Evolutionary conservation across 2,113 vertebrate species (phyloP), one percentile per base, ranked within the genome.

Genomic region (Malaclemys terrapin): DNA sequence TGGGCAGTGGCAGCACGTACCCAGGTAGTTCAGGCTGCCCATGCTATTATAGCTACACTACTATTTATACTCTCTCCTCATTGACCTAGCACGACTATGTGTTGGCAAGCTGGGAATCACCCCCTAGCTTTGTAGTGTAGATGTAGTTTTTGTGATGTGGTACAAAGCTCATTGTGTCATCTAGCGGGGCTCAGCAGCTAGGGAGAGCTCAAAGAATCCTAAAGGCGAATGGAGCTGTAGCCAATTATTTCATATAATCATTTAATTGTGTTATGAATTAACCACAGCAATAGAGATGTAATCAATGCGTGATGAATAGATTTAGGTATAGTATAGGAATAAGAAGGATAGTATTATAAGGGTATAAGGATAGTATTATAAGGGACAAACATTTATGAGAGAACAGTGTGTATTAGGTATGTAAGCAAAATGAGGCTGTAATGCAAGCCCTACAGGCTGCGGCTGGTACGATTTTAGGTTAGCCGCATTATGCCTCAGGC

Each of bases 121-220:
- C 29, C 13, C 59, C 13, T 62, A 35, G 29, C n/a, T 38, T 20
- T 62, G 20, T 38, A 42, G 35, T 75, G 8, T 22, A 75, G n/a
- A 75, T 19, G 5, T 62, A 24, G 69, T 42, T n/a, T 38, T 38
- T 22, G n/a, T 22, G 19, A n/a, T 72, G 59, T 62, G 29, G 6
- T 31, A 62, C 29, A 20, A n/a, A 10, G 56, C 17, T 59, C 56
- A 29, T 38, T 0, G 0, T 24, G 11, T 53, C 42, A 88, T 3
- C 16, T 5, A 38, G 56, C 45, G 50, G 85, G 29, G 3, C 53
- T 11, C 89, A 69, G 8, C 65, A 1, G 0, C 62, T 49, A 35
- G 69, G 79, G 49, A 90, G 65, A 90, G 31, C 49, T 3, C 80
- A 87, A 16, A 13, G 53, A 22, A 89, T 62, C 29, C 59, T 31